These are phyloP conservation scores for Apodemus agrarius DNA, from an alignment of 2,797 vertebrate species.

Conservation along the genomic window DNA sequence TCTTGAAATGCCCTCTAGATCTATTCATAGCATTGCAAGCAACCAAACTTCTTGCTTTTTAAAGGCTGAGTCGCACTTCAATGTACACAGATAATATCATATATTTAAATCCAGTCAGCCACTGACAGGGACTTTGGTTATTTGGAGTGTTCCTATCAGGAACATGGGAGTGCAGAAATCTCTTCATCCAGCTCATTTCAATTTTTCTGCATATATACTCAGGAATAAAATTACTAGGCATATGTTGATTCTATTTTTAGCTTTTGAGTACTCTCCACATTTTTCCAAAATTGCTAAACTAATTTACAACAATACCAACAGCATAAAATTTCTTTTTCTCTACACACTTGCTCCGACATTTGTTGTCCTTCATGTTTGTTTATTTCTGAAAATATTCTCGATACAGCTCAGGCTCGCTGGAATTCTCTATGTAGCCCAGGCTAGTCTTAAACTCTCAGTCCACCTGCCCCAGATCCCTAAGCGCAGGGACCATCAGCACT, in stretches of 20 bases:
- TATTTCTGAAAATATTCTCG: background rate
- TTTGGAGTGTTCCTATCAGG: background rate
- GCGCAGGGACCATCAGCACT: background rate
- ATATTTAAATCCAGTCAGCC: background rate
- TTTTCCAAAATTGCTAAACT: background rate
- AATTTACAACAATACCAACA: background rate
- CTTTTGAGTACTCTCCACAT: background rate
- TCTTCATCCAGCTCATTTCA: background rate
- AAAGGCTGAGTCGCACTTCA: background rate
- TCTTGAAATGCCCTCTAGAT: background rate
- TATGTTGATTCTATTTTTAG: conserved; percentile 8
- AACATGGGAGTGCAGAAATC: background rate
- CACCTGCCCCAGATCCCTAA: background rate
- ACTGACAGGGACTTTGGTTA: background rate
- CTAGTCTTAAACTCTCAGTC: background rate
- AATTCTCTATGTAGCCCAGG: background rate
- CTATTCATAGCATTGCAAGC: background rate
- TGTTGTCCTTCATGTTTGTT: background rate
- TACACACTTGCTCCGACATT: background rate
- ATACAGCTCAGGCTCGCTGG: no score
- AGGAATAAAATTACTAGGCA: background rate
- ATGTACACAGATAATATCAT: background rate
- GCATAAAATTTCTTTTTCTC: background rate
- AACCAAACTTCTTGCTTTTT: background rate
- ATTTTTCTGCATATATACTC: background rate